These are phyloP conservation scores for Criorhina ranunculi DNA, from an alignment of 2,888 invertebrate genomes.

Conservation along the genomic window DNA sequence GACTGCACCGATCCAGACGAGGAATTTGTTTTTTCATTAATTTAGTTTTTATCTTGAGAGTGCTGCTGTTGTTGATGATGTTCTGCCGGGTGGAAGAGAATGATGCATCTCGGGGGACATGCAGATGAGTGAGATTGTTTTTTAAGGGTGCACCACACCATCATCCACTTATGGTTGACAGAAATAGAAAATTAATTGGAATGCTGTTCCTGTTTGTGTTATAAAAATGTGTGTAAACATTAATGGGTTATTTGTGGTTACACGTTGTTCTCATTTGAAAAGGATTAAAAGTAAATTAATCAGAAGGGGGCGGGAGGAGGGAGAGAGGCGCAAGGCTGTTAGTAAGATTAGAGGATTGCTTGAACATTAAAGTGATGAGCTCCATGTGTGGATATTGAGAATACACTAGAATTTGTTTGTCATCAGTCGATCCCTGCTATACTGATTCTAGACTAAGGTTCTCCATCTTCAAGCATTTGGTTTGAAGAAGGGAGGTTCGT, in stretches of 20 bases:
- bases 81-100: conserved; percentile 11
- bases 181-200: conserved; percentile 68
- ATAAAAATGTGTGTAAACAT: conserved; percentile 55
- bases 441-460: too few species aligned
- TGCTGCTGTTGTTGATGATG: conserved; percentile 3
- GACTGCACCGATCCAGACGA: conserved; percentile 43
- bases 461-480: too few species aligned
- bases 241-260: conserved; percentile 61
- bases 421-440: too few species aligned
- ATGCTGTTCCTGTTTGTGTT: conserved; percentile 72
- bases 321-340: conserved; percentile 13
- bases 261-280: conserved; percentile 49
- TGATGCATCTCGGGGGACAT: conserved; percentile 35
- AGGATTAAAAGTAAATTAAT: conserved; percentile 54
- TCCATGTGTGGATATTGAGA: too few species aligned
- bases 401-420: too few species aligned
- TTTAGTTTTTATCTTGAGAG: conserved; percentile 31
- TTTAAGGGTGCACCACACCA: conserved; percentile 37
- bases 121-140: conserved; percentile 54
- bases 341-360: not conserved
- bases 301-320: conserved; percentile 16
- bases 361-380: conserved; percentile 5
- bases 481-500: too few species aligned
- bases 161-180: conserved; percentile 52
- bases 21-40: conserved; percentile 39